Base-by-base conservation (phyloP, 2,888 invertebrate species). In the Julus scandinavius region DNA sequence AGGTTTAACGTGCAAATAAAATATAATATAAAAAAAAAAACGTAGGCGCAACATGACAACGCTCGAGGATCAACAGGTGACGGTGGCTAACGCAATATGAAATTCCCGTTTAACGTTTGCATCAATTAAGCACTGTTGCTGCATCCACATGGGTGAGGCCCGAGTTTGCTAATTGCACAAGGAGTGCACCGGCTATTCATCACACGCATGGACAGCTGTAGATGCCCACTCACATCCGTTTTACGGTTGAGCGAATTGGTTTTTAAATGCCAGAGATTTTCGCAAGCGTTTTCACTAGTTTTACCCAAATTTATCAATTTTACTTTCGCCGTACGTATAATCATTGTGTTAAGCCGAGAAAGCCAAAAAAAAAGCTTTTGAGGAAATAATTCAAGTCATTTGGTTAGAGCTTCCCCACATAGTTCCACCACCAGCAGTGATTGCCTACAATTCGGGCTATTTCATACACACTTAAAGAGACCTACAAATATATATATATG, bases 221-320 rank as follows among this genome's bases (percentile, higher is more conserved):
- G 58, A 17, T 58, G 58, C 58, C 58, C 58, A 58, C 58, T 58
- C 58, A 58, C 58, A 58, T 58, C 58, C 58, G 58, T 58, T 58
- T 58, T 58, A 58, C 58, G 58, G 58, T 17, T 17, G 17, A n/a
- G n/a, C 58, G 17, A 58, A 58, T 58, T 58, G n/a, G 5, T n/a
- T 5, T 58, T 58, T 17, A 58, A 58, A 58, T 58, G 58, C 58
- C 58, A 58, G 17, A 13, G 17, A 58, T 58, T n/a, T 58, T 58
- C n/a, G 58, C 58, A 15, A 5, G 5, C n/a, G 5, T 58, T 17
- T 17, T 15, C 58, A 5, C 1, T 17, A 17, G 17, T 17, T 17
- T 58, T 58, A 5, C n/a, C 17, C 17, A 58, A 58, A 58, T n/a
- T n/a, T 17, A 9, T 17, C 13, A 54, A 3, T 9, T 54, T 54